phyloP scores from a whole-genome alignment of 1,140 invertebrate species.

The Dreissena rostriformis region DNA sequence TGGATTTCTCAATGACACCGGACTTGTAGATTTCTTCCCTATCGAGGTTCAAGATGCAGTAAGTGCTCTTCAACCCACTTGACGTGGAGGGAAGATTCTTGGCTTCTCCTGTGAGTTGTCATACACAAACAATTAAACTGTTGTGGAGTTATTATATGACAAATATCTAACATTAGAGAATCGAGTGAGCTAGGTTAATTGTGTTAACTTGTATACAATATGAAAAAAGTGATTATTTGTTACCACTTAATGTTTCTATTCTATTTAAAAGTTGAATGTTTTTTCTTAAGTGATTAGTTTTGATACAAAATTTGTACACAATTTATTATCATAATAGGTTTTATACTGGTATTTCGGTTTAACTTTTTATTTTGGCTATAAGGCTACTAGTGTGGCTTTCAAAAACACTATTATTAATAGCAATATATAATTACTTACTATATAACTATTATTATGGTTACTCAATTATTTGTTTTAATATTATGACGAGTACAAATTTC shows the following conservation, averaged over 20 bases:
- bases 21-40: constrained; percentile 52
- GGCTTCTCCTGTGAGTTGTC: constrained; percentile 30
- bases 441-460: no score
- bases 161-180: not conserved
- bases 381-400: no score
- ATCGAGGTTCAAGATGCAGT: constrained; percentile 39
- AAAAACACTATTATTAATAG: no score
- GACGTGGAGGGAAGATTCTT: constrained; percentile 23
- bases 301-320: not conserved
- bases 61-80: constrained; percentile 30
- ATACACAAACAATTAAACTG: not conserved
- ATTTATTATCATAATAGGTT: no score
- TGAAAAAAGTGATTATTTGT: not conserved
- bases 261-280: not conserved
- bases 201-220: not conserved
- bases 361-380: no score
- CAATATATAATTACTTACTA: no score
- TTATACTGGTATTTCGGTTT: no score
- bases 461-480: no score
- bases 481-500: no score
- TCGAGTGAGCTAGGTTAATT: not conserved
- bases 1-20: constrained; percentile 36
- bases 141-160: no score
- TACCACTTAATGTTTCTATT: not conserved
- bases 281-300: not conserved